Evolutionary conservation across 1,140 invertebrate genomes (phyloP), one percentile per base, ranked within the genome.

Genomic region (Musca vetustissima): DNA sequence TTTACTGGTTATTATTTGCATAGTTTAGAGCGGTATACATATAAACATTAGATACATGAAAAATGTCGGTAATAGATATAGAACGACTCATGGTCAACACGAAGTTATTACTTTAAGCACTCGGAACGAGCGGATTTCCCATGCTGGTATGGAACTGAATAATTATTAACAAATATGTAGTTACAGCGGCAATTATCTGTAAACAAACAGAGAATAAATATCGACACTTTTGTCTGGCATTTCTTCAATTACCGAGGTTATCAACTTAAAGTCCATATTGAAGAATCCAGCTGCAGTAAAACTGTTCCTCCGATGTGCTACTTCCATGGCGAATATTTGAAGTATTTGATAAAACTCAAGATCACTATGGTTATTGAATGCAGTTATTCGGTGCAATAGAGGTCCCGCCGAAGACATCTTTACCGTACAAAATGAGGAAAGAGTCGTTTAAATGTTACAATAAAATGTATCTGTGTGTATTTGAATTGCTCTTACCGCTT

Each of bases 261-360:
- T 69, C 15, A 73, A 22, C 43, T 69, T 69, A 28, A 67, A 69
- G 24, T 71, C 66, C 65, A 73, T 69, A 28, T 71, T 53, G 28
- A 73, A 71, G 28, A 73, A 73, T 2, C 72, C 72, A 36, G 70
- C 72, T 8, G 72, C 72, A 21, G 67, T 69, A 17, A 73, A 71
- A 21, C 28, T 59, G 8, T 66, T 53, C 48, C 66, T 69, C 1
- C 72, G 68, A 36, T 73, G 72, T 28, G 71, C 13, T 2, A 71
- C 67, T 68, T 73, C 61, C 68, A 69, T 17, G 17, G 72, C 71
- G 48, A 73, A 73, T n/a, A 71, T 13, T 47, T 73, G 70, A 15
- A 71, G 4, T 19, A 61, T 69, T 32, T 66, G 64, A 64, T 57
- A 52, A 32, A 69, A 66, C 4, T n/a, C 21, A 3, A 15, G 43